phyloP scores from a whole-genome alignment of 2,888 invertebrate genomes.

The Cryptocheilus praepositus region DNA sequence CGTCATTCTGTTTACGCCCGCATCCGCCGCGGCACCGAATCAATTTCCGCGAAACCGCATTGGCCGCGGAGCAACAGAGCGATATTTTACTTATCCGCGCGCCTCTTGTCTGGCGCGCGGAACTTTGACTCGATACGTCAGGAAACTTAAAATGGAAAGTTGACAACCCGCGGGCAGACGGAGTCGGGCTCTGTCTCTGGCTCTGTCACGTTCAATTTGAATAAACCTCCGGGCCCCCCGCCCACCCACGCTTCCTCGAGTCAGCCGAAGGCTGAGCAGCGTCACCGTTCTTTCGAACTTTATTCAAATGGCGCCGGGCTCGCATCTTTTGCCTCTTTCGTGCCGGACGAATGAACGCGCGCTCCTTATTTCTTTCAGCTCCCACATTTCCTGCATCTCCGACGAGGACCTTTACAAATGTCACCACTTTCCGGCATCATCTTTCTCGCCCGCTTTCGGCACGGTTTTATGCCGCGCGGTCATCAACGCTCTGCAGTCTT shows the following conservation, averaged over 20 bases:
- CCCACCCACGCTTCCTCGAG: not conserved
- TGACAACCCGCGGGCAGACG: not conserved
- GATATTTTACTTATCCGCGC: too few relatives aligned
- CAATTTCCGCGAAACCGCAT: not conserved
- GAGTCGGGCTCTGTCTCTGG: not conserved
- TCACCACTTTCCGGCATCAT: not conserved
- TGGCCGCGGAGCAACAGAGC: too few relatives aligned
- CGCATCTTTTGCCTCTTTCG: not conserved
- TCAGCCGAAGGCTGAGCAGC: not conserved
- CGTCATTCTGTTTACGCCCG: too few relatives aligned
- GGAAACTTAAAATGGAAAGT: slow-evolving; percentile 6
- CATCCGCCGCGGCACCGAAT: too few relatives aligned
- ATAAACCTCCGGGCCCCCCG: not conserved
- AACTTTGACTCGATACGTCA: not conserved
- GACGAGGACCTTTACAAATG: not conserved
- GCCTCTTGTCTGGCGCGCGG: too few relatives aligned
- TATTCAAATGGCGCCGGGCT: not conserved
- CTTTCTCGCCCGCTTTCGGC: too few relatives aligned
- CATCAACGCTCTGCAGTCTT: too few relatives aligned
- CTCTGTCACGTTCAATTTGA: slow-evolving; percentile 5
- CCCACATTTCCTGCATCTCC: not conserved
- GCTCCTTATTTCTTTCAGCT: not conserved
- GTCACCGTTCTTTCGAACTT: not conserved
- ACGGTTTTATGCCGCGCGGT: too few relatives aligned
- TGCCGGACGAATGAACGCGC: not conserved